A percentile compares a stretch with the other conserved stretches of the same genome.
Conservation (phyloP, 1,140 invertebrate species). For the Adoxophyes honmai region DNA sequence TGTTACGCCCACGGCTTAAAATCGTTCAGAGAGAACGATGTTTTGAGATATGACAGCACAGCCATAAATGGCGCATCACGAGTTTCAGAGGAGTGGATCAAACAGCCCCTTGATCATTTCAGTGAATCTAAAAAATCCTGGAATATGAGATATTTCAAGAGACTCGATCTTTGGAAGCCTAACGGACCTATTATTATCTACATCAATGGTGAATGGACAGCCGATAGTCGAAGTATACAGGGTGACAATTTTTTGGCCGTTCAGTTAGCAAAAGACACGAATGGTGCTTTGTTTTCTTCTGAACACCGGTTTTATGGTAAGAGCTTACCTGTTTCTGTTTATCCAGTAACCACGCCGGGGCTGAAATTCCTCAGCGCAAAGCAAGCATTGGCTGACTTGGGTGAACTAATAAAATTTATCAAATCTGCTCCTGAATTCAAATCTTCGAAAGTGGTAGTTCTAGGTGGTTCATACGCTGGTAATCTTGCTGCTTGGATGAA, state of each 20-base stretch:
- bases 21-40: too few species aligned
- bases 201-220: conserved; percentile 46
- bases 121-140: conserved; percentile 39
- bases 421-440: conserved; percentile 37
- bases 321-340: conserved; percentile 80
- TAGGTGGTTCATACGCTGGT: conserved; percentile 90
- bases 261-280: conserved; percentile 65
- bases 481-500: conserved; percentile 87
- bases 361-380: conserved; percentile 82
- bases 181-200: conserved; percentile 82
- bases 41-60: too few species aligned
- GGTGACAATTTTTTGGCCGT: conserved; percentile 17
- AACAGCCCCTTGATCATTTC: conserved; percentile 58
- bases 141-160: conserved; percentile 60
- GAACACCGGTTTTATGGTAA: conserved; percentile 91
- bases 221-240: conserved; percentile 5
- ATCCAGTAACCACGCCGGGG: conserved; percentile 70
- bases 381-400: conserved; percentile 86
- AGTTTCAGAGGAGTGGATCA: conserved; percentile 39
- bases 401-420: conserved; percentile 79
- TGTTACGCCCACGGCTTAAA: too few species aligned
- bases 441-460: conserved; percentile 79
- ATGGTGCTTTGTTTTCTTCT: conserved; percentile 56
- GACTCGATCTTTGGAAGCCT: conserved; percentile 36
- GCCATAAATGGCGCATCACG: too few species aligned